Conservation (phyloP, 2,888 invertebrate species). For the Eupithecia dodoneata region DNA sequence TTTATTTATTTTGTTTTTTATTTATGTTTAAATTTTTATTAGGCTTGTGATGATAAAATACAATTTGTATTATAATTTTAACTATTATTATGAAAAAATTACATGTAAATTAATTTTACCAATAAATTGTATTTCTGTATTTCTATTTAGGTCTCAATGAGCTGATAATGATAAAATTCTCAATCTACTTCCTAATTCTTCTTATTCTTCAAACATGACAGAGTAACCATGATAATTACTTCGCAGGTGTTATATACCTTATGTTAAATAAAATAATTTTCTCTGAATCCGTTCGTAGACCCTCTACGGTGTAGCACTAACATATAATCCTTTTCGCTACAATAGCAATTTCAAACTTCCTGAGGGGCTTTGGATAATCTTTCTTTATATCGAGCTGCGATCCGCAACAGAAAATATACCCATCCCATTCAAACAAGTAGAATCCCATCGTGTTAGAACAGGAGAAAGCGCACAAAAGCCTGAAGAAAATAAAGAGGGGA, state of each 20-base stretch:
- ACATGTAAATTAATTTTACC: no score
- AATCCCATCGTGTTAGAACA: conserved; percentile 48
- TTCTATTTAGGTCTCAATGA: no score
- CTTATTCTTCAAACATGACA: no score
- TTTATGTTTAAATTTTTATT: no score
- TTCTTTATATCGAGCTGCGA: conserved; percentile 83
- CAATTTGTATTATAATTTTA: no score
- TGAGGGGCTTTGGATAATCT: conserved; percentile 85
- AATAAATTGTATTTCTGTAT: no score
- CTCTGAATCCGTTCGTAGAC: conserved; percentile 69
- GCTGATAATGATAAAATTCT: no score
- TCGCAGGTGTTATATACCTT: neutral
- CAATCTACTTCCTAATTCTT: no score
- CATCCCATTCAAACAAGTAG: conserved; percentile 53
- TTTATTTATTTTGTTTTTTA: no score
- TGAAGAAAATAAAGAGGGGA: conserved; percentile 81
- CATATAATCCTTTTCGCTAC: conserved; percentile 85
- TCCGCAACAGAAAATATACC: conserved; percentile 64
- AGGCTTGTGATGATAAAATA: no score
- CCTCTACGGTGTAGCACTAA: conserved; percentile 82
- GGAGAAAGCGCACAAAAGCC: conserved; percentile 54
- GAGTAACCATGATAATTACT: neutral
- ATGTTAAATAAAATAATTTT: conserved; percentile 40
- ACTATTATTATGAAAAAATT: no score
- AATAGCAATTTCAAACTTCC: conserved; percentile 86